Percentiles rank a stretch among this genome's conserved stretches.
phyloP scores from a whole-genome alignment of 2,113 vertebrate genomes.

The Corynorhinus townsendii region DNA sequence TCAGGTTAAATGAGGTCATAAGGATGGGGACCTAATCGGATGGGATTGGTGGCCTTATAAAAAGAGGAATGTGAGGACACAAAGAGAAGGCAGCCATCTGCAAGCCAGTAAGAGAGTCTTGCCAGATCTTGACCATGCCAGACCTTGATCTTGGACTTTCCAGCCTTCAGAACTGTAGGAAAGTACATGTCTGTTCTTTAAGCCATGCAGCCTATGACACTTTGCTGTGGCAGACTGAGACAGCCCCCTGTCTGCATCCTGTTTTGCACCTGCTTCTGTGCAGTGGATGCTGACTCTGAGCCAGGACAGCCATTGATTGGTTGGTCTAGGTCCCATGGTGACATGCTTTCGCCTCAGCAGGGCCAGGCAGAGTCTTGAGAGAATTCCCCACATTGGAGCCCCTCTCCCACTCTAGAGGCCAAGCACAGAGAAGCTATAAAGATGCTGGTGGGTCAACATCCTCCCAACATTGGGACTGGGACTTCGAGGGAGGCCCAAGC shows the following conservation, averaged over 20 bases:
- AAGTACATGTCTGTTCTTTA: too few relatives aligned
- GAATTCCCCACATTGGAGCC: neutral
- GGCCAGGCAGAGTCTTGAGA: neutral
- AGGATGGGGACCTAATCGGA: neutral
- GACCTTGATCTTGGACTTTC: neutral
- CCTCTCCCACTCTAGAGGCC: neutral
- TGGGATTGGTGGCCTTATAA: neutral
- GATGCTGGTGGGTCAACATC: fast-evolving
- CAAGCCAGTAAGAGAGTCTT: neutral
- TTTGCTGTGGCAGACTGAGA: neutral
- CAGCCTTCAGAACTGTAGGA: neutral
- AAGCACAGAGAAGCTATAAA: neutral
- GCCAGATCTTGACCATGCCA: fast-evolving
- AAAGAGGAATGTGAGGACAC: neutral
- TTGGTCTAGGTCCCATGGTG: neutral
- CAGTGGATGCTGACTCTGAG: neutral
- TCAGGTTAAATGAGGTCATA: neutral
- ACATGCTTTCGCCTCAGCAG: too few relatives aligned
- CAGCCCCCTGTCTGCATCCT: fast-evolving
- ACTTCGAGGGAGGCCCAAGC: neutral
- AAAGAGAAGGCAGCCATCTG: neutral
- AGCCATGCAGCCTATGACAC: fast-evolving
- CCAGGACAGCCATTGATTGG: fast-evolving
- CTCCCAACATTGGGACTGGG: fast-evolving
- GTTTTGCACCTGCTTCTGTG: neutral